Percentiles rank a stretch among this genome's conserved stretches.
These are phyloP conservation scores for Perognathus longimembris DNA, from an alignment of 2,113 vertebrate species.

Conservation along the genomic window DNA sequence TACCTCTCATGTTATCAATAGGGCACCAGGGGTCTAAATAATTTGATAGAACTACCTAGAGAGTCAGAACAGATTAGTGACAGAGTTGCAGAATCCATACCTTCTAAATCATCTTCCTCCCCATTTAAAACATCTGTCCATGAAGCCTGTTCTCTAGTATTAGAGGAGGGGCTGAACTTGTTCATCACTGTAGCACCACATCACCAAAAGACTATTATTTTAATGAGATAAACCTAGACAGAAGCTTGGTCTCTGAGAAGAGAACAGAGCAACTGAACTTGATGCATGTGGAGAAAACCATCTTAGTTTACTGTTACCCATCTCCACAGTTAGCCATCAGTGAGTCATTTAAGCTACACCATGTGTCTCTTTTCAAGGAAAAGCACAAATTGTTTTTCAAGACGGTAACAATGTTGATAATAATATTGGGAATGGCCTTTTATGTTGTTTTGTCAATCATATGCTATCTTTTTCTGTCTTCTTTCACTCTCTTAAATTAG, in stretches of 20 bases:
- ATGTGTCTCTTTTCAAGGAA: background rate
- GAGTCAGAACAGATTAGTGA: background rate
- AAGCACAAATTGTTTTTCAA: background rate
- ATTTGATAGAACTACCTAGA: background rate
- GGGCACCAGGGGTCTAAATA: background rate
- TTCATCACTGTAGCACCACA: background rate
- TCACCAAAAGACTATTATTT: background rate
- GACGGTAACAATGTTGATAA: background rate
- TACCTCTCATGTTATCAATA: background rate
- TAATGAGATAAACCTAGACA: background rate
- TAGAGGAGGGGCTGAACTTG: background rate
- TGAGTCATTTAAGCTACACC: background rate
- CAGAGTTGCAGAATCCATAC: background rate
- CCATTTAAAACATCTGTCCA: background rate
- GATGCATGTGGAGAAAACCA: background rate
- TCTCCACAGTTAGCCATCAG: background rate
- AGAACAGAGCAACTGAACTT: background rate
- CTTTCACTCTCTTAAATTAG: too few species aligned
- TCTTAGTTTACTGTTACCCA: background rate
- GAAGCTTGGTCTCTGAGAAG: background rate
- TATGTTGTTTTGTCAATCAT: slow-evolving; percentile 3
- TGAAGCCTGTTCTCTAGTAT: background rate
- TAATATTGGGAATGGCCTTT: background rate
- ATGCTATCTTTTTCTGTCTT: background rate
- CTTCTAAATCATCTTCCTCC: background rate